These are phyloP conservation scores for Asobara japonica DNA, from an alignment of 1,140 invertebrate species.

Conservation along the genomic window DNA sequence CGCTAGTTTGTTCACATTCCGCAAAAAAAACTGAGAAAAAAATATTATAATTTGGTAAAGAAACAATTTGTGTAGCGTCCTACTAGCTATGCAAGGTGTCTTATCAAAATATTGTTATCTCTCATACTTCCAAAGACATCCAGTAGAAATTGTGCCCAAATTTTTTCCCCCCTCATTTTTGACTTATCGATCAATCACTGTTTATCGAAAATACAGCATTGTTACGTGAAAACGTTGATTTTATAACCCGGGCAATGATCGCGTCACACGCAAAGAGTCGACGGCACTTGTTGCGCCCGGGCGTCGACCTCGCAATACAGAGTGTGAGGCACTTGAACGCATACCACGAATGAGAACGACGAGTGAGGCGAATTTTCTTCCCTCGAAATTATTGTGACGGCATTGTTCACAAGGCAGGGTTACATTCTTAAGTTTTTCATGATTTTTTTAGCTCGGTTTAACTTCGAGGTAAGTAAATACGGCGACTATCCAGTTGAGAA, in stretches of 20 bases:
- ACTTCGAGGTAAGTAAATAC: background rate
- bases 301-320: slow-evolving; percentile 48
- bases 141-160: background rate
- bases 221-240: background rate
- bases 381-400: slow-evolving; percentile 1
- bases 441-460: background rate
- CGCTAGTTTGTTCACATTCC: too few relatives aligned
- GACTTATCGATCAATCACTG: too few relatives aligned
- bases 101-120: too few relatives aligned
- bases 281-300: slow-evolving; percentile 51
- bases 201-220: background rate
- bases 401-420: slow-evolving; percentile 8
- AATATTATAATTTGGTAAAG: too few relatives aligned
- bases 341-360: slow-evolving; percentile 15
- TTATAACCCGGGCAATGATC: slow-evolving; percentile 16
- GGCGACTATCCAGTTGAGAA: too few relatives aligned
- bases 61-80: background rate
- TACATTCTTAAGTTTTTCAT: background rate
- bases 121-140: background rate
- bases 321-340: slow-evolving; percentile 28
- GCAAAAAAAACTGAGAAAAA: background rate
- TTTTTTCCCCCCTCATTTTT: background rate
- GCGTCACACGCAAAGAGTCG: slow-evolving; percentile 21
- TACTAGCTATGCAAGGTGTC: too few relatives aligned
- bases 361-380: slow-evolving; percentile 17